A percentile compares a stretch with the other conserved stretches of the same genome.
phyloP scores from a whole-genome alignment of 2,113 vertebrate genomes.

The Montifringilla adamsi region DNA sequence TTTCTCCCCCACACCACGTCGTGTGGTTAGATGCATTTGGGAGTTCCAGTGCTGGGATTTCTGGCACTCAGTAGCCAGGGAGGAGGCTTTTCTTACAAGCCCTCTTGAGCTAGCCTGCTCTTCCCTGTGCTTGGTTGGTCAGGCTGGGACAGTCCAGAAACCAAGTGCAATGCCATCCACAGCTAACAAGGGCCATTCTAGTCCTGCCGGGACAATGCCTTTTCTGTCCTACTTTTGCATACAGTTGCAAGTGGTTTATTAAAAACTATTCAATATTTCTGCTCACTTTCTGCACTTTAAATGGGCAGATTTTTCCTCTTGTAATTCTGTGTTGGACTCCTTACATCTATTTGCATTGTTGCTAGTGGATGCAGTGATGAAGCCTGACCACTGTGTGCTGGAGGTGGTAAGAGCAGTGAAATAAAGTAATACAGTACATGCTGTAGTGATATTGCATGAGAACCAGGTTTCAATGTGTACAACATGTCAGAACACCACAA shows the following conservation, averaged over 20 bases:
- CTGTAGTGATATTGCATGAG: not conserved
- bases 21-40: not conserved
- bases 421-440: not conserved
- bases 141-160: not conserved
- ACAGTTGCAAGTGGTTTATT: conserved; percentile 44
- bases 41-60: not conserved
- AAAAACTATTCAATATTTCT: conserved; percentile 57
- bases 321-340: not conserved
- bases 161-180: not conserved
- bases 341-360: not conserved
- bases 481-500: not conserved
- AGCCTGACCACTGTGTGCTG: not conserved
- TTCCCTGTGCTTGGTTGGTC: not conserved
- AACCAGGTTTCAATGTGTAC: not conserved
- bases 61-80: not conserved
- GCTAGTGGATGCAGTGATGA: not conserved
- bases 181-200: conserved; percentile 26
- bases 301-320: conserved; percentile 11
- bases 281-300: not conserved
- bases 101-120: not conserved
- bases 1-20: not conserved
- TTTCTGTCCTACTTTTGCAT: not conserved
- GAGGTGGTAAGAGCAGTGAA: not conserved
- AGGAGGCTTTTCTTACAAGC: not conserved
- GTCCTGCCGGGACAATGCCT: not conserved